Percentiles rank a stretch among this genome's conserved stretches.
These are phyloP conservation scores for Lasioglossum baleicum DNA, from an alignment of 1,140 invertebrate species.

Conservation along the genomic window DNA sequence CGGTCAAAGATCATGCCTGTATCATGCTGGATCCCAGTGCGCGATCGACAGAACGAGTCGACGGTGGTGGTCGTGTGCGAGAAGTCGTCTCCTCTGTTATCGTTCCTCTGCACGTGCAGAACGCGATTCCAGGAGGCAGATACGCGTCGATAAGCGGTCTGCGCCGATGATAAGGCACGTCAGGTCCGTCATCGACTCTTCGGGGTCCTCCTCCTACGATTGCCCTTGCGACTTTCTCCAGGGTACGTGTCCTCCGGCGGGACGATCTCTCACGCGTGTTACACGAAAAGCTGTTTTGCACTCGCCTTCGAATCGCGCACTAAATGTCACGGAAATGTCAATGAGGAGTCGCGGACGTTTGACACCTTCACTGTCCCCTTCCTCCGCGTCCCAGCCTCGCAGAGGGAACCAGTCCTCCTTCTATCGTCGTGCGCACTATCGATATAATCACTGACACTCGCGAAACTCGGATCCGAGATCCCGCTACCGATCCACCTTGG, in stretches of 20 bases:
- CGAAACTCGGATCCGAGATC: not conserved
- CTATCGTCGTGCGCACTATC: not conserved
- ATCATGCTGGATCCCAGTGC: too few relatives aligned
- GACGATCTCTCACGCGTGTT: slow-evolving; percentile 36
- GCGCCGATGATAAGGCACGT: slow-evolving; percentile 65
- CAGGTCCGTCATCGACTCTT: slow-evolving; percentile 57
- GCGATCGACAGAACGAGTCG: not conserved
- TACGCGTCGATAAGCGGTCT: slow-evolving; percentile 38
- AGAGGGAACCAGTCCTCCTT: slow-evolving; percentile 16
- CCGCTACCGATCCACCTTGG: not conserved
- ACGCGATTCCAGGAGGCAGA: slow-evolving; percentile 39
- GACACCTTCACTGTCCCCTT: slow-evolving; percentile 66
- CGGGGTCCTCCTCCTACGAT: not conserved
- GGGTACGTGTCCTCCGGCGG: too few relatives aligned
- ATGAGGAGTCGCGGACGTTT: slow-evolving; percentile 61
- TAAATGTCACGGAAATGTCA: slow-evolving; percentile 72
- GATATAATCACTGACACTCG: slow-evolving; percentile 37
- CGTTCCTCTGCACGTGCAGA: slow-evolving; percentile 53
- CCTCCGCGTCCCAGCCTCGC: slow-evolving; percentile 7
- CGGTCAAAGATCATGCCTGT: slow-evolving; percentile 5
- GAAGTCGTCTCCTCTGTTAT: slow-evolving; percentile 38
- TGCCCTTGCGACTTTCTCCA: slow-evolving; percentile 30
- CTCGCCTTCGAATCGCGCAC: slow-evolving; percentile 53
- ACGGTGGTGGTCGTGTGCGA: not conserved
- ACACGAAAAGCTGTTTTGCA: slow-evolving; percentile 50